phyloP scores from a whole-genome alignment of 1,140 invertebrate genomes.

The Eubasilissa regina region DNA sequence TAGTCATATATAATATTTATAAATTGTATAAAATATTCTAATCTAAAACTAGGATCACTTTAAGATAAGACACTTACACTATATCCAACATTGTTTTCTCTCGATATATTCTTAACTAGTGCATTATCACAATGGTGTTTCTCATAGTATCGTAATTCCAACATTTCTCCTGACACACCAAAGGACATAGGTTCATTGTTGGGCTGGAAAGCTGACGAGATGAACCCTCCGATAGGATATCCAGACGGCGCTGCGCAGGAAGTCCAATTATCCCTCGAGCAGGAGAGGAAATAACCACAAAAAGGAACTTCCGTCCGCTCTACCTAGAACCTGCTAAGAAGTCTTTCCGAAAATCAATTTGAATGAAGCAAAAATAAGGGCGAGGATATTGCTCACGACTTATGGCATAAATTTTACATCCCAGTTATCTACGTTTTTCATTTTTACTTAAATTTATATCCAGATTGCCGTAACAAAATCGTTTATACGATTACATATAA shows the following conservation, averaged over 20 bases:
- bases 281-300: conserved; percentile 3
- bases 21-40: no score
- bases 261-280: background rate
- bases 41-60: no score
- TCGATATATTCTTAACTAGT: background rate
- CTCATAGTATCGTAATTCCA: background rate
- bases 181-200: background rate
- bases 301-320: background rate
- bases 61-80: no score
- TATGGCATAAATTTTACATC: background rate
- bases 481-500: no score
- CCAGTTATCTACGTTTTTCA: no score
- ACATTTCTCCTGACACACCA: background rate
- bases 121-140: background rate
- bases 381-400: background rate
- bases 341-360: background rate
- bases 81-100: no score
- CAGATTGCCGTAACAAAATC: no score
- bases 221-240: background rate
- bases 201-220: background rate
- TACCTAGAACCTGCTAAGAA: background rate
- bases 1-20: no score
- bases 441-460: no score
- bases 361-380: background rate
- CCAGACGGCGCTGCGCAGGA: background rate